Conservation (phyloP, 92 coral and sea anemone genomes). For the Ricordea florida region DNA sequence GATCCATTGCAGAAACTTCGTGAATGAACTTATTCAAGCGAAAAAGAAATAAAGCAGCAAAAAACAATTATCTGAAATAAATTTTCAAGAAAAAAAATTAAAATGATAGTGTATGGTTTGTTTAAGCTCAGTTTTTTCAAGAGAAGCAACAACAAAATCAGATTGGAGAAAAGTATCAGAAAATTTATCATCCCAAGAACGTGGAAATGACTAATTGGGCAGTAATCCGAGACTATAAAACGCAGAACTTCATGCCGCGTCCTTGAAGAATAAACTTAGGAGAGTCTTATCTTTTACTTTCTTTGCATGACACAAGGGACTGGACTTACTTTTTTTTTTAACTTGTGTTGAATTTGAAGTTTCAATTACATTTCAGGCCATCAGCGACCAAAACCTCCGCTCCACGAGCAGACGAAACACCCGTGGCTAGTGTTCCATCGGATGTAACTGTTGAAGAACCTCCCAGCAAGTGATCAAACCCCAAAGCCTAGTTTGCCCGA, state of each 20-base stretch:
- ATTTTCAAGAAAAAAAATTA: not conserved
- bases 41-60: not conserved
- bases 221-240: not conserved
- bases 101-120: not conserved
- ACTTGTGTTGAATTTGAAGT: not conserved
- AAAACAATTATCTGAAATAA: not conserved
- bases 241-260: not conserved
- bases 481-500: conserved; percentile 23
- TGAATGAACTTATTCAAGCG: not conserved
- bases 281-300: not conserved
- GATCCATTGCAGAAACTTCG: not conserved
- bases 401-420: not conserved
- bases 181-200: not conserved
- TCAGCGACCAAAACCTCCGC: not conserved
- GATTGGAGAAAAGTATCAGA: not conserved
- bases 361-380: not conserved
- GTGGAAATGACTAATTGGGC: not conserved
- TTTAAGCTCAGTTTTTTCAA: not conserved
- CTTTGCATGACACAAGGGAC: not conserved
- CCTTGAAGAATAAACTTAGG: not conserved
- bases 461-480: not conserved
- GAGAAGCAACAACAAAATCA: not conserved
- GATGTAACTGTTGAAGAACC: conserved; percentile 2
- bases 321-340: not conserved
- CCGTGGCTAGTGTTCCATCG: not conserved